phyloP scores from a whole-genome alignment of 2,113 vertebrate species.

The Neotragus moschatus region DNA sequence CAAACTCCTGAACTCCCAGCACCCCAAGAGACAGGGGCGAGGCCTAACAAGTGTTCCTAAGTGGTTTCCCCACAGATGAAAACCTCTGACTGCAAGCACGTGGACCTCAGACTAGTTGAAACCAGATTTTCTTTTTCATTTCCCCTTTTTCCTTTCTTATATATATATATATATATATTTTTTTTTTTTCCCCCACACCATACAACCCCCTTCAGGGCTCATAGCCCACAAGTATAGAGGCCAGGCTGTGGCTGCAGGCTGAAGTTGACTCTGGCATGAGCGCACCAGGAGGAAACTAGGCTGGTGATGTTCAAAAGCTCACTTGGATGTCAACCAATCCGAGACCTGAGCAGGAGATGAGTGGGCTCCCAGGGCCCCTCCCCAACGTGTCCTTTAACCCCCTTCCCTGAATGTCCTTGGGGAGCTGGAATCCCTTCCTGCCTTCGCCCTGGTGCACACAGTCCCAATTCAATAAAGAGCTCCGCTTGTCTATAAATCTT shows the following conservation, averaged over 20 bases:
- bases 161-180: not conserved
- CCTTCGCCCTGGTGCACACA: not conserved
- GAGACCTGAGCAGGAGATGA: not conserved
- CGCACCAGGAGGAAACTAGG: not conserved
- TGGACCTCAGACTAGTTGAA: not conserved
- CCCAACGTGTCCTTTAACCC: accelerated
- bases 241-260: not conserved
- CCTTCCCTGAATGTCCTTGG: accelerated
- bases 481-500: not conserved
- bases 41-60: not conserved
- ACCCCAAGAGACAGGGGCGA: not conserved
- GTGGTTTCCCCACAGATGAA: no score
- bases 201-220: not conserved
- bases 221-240: not conserved
- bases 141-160: not conserved
- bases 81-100: no score
- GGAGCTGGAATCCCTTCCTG: not conserved
- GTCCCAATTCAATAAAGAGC: not conserved
- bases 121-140: not conserved
- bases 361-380: not conserved
- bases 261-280: not conserved
- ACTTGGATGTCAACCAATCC: not conserved
- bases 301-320: not conserved
- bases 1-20: not conserved
- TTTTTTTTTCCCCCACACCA: accelerated